Conservation (phyloP, 2,113 vertebrate genomes). For the Ciconia stormi region DNA sequence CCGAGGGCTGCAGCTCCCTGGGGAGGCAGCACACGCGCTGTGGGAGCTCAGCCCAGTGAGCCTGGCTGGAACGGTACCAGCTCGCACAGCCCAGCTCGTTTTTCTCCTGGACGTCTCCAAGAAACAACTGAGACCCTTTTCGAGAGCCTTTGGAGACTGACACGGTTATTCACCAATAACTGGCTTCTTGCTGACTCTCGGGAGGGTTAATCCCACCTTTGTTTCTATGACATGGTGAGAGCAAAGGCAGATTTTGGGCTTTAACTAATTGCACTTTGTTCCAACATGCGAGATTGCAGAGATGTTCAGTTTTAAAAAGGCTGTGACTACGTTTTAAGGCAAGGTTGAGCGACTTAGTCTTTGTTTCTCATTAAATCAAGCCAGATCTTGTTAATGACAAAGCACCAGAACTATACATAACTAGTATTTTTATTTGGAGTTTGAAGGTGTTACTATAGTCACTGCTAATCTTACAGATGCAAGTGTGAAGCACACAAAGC, state of each 20-base stretch:
- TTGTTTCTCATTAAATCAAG: background rate
- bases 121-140: background rate
- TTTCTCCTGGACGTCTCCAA: background rate
- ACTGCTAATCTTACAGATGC: background rate
- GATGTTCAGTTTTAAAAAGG: background rate
- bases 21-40: fast-evolving
- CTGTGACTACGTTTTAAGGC: background rate
- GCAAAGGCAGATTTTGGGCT: background rate
- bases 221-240: background rate
- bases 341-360: background rate
- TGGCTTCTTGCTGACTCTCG: background rate
- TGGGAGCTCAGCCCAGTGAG: background rate
- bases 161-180: background rate
- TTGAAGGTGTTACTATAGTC: background rate
- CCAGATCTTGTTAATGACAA: background rate
- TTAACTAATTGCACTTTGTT: fast-evolving
- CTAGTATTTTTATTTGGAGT: background rate
- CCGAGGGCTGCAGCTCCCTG: background rate
- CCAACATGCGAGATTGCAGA: fast-evolving
- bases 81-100: background rate
- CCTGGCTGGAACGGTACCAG: fast-evolving
- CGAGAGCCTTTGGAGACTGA: background rate
- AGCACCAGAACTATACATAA: background rate
- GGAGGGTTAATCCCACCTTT: background rate
- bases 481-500: background rate